Conservation (phyloP, 2,888 invertebrate species). For the Oscheius onirici region DNA sequence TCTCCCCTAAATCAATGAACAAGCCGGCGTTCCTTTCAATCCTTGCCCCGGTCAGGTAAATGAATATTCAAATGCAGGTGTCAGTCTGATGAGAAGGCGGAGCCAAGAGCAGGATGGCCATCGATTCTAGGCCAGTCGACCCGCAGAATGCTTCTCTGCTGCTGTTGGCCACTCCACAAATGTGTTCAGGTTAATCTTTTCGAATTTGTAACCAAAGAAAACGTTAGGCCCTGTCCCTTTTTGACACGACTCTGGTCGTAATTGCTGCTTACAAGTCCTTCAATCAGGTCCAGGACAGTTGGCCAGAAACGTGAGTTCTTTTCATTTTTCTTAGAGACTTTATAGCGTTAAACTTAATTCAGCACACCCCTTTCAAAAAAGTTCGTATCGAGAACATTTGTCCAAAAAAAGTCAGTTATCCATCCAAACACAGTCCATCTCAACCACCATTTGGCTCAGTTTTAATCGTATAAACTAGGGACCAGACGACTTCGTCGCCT, state of each 20-base stretch:
- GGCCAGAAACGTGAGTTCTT: constrained; percentile 45
- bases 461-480: no score
- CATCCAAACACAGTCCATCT: no score
- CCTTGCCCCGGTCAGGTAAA: background rate
- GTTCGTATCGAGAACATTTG: no score
- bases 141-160: constrained; percentile 44
- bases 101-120: background rate
- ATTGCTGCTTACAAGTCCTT: constrained; percentile 47
- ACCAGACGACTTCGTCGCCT: no score
- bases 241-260: constrained; percentile 52
- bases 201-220: background rate
- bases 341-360: no score
- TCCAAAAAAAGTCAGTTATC: no score
- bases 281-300: constrained; percentile 37
- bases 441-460: no score
- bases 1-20: no score
- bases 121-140: constrained; percentile 19
- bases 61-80: constrained; percentile 29
- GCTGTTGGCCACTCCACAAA: constrained; percentile 67
- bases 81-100: constrained; percentile 21
- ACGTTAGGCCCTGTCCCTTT: constrained; percentile 44
- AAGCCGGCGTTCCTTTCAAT: background rate
- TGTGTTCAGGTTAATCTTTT: constrained; percentile 54
- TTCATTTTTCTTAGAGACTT: background rate
- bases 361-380: no score